Base-by-base conservation (phyloP, 2,797 vertebrate genomes). In the Percopsis omiscomaycus region DNA sequence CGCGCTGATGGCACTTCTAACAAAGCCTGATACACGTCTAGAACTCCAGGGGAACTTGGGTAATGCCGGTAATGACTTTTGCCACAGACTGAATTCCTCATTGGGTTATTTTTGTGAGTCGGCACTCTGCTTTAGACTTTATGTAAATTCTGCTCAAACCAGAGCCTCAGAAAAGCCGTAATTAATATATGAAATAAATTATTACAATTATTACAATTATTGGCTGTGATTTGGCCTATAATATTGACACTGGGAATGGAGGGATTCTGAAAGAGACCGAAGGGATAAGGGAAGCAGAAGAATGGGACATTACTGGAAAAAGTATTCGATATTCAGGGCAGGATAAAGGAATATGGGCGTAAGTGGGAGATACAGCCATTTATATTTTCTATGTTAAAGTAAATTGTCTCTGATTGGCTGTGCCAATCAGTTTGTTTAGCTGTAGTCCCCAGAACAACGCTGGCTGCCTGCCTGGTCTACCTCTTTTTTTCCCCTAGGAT, bases 401-500 rank as follows among this genome's bases (percentile, higher is more conserved):
- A 64, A 76, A 67, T 46, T 32, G 59, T 32, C 51, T 74, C 48
- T 45, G 37, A 42, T 42, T 42, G 37, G 6, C 37, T 42, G 8
- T 42, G 6, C 37, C 37, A 42, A 8, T 42, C 37, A 42, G 37
- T 51, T 14, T 63, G 55, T 69, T 58, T 37, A 52, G 37, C 54
- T 64, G 16, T 61, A 69, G 61, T 51, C 22, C 61, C 29, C 5
- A 27, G 48, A 49, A 57, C 46, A 65, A 71, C 64, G 69, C 59
- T 77, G 80, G 73, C 79, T 2, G 1, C 55, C 54, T 71, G 79
- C 77, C 78, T 66, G 1, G 27, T 61, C 64, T 70, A 27, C 68
- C 14, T 15, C 49, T 16, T 62, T 64, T 61, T 68, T 61, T 84
- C 89, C 87, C 84, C 86, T 84, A 84, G 71, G 80, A 80, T 72